phyloP scores from a whole-genome alignment of 1,140 invertebrate species.

The Trachymyrmex septentrionalis region DNA sequence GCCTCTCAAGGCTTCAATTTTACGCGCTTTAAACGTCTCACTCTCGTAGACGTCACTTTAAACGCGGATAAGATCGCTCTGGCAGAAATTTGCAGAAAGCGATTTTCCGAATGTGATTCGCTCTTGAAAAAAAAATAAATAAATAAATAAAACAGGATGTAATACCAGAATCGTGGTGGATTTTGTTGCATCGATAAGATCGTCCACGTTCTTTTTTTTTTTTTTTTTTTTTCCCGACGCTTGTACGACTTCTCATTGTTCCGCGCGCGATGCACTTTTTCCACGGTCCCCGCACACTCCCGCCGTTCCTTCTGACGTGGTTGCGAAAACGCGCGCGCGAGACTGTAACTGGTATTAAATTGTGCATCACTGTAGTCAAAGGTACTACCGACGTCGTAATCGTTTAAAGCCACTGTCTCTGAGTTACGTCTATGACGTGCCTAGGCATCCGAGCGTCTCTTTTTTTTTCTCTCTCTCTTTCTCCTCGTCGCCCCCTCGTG shows the following conservation, averaged over 20 bases:
- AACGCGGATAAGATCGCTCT: neutral
- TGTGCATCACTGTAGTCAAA: slow-evolving; percentile 58
- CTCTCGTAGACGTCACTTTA: no score
- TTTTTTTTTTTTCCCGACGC: slow-evolving; percentile 9
- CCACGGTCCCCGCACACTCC: slow-evolving; percentile 25
- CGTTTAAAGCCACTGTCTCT: slow-evolving; percentile 63
- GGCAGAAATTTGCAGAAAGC: neutral
- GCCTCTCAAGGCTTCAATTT: no score
- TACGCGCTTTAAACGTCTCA: no score
- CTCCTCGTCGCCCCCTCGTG: neutral
- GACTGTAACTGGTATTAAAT: slow-evolving; percentile 39
- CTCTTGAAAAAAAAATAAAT: no score
- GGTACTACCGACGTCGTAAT: slow-evolving; percentile 66
- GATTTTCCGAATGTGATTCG: neutral
- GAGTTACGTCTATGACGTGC: slow-evolving; percentile 60
- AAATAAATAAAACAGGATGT: slow-evolving; percentile 11
- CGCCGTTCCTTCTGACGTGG: neutral
- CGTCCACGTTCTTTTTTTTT: slow-evolving; percentile 23
- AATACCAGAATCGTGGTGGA: neutral
- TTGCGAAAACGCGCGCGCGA: slow-evolving; percentile 42
- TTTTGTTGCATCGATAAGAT: slow-evolving; percentile 27
- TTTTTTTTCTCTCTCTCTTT: slow-evolving; percentile 9
- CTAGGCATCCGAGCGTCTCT: slow-evolving; percentile 37
- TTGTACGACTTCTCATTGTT: slow-evolving; percentile 41
- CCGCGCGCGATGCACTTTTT: slow-evolving; percentile 44